A percentile compares a stretch with the other conserved stretches of the same genome.
Conservation (phyloP, 2,888 invertebrate species). For the Caenorhabditis afra region DNA sequence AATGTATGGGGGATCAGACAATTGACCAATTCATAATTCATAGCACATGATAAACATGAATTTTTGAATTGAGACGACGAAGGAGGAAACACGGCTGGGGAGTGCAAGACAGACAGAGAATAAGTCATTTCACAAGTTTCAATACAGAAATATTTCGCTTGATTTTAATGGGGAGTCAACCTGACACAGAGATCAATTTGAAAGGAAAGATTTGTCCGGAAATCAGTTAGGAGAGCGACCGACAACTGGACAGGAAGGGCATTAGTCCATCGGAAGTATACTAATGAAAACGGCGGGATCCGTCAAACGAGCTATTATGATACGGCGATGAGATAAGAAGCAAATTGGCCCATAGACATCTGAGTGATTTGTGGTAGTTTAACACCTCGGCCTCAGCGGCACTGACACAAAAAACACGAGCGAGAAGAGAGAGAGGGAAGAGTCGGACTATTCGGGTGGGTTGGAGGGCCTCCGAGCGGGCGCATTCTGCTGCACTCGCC, state of each 20-base stretch:
- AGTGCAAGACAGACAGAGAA: no score
- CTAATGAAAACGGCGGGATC: conserved; percentile 37
- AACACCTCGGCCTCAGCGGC: conserved; percentile 39
- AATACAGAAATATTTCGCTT: no score
- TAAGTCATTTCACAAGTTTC: no score
- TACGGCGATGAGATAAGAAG: conserved; percentile 52
- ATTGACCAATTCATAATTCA: conserved; percentile 55
- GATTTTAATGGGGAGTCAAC: no score
- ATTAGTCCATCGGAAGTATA: conserved; percentile 55
- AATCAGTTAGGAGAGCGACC: conserved; percentile 4
- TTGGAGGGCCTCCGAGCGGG: no score
- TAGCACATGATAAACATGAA: conserved; percentile 50
- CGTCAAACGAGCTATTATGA: conserved; percentile 56
- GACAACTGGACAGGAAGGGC: conserved; percentile 25
- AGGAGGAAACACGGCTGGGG: neutral
- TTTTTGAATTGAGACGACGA: conserved; percentile 35
- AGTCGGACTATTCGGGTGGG: conserved; percentile 19
- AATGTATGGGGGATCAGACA: conserved; percentile 48
- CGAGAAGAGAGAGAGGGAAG: neutral
- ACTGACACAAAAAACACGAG: conserved; percentile 25
- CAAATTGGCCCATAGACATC: conserved; percentile 56
- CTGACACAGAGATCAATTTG: conserved; percentile 19
- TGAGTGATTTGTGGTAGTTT: conserved; percentile 57
- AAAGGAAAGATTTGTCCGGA: neutral
- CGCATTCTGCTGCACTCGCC: neutral